Conservation (phyloP, 2,888 invertebrate species). For the Lasius platythorax region DNA sequence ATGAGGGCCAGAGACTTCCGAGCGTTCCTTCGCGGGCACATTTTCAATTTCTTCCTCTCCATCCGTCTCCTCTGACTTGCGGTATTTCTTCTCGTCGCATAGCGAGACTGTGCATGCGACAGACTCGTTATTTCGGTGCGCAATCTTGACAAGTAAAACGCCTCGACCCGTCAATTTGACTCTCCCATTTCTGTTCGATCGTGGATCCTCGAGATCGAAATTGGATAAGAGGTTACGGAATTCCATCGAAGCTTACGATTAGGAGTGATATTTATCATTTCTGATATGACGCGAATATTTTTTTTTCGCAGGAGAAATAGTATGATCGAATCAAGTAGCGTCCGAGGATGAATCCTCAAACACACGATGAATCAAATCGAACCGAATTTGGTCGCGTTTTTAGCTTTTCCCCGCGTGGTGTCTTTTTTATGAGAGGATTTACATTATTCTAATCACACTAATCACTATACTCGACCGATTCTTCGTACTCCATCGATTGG, state of each 20-base stretch:
- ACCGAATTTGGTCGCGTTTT: slow-evolving; percentile 38
- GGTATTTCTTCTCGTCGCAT: slow-evolving; percentile 37
- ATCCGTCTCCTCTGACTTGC: slow-evolving; percentile 43
- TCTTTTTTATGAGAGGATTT: slow-evolving; percentile 38
- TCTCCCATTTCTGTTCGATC: slow-evolving; percentile 3
- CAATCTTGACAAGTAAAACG: slow-evolving; percentile 32
- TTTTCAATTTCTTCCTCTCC: slow-evolving; percentile 54
- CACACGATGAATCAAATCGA: slow-evolving; percentile 20
- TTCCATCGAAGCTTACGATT: not conserved
- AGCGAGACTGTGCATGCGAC: slow-evolving; percentile 1
- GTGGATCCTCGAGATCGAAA: not conserved
- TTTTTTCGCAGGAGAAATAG: not conserved
- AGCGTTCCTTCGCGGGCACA: slow-evolving; percentile 60
- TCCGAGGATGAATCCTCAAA: not conserved
- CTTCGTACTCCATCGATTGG: slow-evolving; percentile 88
- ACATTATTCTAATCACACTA: slow-evolving; percentile 57
- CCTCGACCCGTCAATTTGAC: slow-evolving; percentile 55
- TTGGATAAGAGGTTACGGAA: not conserved
- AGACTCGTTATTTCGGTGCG: slow-evolving; percentile 62
- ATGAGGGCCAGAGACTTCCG: slow-evolving; percentile 67
- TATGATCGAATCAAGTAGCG: not conserved
- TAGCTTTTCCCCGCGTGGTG: slow-evolving; percentile 46
- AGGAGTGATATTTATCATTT: not conserved
- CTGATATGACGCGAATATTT: not conserved
- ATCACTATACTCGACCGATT: slow-evolving; percentile 79